Percentiles rank a stretch among this genome's conserved stretches.
These are phyloP conservation scores for Pseudomyrmex gracilis DNA, from an alignment of 1,140 invertebrate species.

Conservation along the genomic window DNA sequence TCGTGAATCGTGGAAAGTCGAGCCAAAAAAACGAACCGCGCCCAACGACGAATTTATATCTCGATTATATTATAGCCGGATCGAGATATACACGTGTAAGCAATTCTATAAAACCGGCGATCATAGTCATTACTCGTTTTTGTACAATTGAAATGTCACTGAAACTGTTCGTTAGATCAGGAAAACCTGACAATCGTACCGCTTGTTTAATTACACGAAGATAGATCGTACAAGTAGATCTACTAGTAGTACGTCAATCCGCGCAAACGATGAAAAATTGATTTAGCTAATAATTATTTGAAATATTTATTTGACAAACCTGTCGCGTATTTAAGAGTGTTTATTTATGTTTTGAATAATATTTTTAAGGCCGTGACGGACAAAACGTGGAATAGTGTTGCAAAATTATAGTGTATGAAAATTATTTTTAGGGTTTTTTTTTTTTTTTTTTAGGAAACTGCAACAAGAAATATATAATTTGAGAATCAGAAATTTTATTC, in stretches of 20 bases:
- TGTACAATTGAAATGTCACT: slow-evolving; percentile 14
- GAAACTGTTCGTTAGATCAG: not conserved
- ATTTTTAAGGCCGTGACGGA: no score
- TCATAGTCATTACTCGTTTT: slow-evolving; percentile 15
- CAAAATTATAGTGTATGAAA: no score
- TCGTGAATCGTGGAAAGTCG: slow-evolving; percentile 62
- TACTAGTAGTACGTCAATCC: not conserved
- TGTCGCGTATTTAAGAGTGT: no score
- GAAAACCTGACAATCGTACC: not conserved
- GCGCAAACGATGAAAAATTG: not conserved
- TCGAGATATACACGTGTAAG: slow-evolving; percentile 1
- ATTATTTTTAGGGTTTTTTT: no score
- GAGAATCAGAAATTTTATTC: no score
- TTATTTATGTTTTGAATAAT: no score
- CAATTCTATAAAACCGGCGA: slow-evolving; percentile 10
- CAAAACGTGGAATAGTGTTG: no score
- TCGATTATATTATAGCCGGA: slow-evolving; percentile 9
- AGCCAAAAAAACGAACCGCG: slow-evolving; percentile 46
- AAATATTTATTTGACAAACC: no score
- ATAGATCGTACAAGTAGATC: not conserved
- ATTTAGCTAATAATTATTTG: no score
- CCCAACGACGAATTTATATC: not conserved
- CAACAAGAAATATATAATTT: no score
- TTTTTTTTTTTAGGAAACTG: no score
- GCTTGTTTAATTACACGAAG: not conserved